phyloP scores from a whole-genome alignment of 1,140 invertebrate genomes.

The Periplaneta americana region DNA sequence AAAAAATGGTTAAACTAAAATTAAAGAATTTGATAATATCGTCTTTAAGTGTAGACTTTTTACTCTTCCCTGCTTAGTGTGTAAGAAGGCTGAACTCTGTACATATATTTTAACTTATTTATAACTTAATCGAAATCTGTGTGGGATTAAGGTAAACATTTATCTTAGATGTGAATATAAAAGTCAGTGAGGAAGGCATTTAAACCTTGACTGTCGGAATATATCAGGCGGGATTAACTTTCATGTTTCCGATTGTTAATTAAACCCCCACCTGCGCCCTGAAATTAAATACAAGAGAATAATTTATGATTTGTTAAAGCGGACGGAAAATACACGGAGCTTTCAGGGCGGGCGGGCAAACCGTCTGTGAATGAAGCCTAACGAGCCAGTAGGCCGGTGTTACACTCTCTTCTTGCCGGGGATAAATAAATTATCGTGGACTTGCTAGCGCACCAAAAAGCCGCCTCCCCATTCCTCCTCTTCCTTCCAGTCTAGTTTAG shows the following conservation, averaged over 20 bases:
- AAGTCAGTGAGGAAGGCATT: background rate
- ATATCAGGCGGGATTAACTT: background rate
- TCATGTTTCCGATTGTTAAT: background rate
- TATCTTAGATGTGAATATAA: too few relatives aligned
- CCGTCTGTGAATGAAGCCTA: background rate
- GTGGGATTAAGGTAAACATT: too few relatives aligned
- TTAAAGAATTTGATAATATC: too few relatives aligned
- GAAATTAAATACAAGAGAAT: background rate
- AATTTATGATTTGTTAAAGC: background rate
- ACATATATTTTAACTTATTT: too few relatives aligned
- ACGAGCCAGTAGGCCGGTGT: background rate
- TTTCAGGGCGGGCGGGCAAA: background rate
- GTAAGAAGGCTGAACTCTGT: too few relatives aligned
- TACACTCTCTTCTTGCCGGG: background rate
- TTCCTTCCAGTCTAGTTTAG: background rate
- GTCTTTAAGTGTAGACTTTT: too few relatives aligned
- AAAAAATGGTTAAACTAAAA: too few relatives aligned
- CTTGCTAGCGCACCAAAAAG: too few relatives aligned
- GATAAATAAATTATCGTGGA: background rate
- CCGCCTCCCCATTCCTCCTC: too few relatives aligned
- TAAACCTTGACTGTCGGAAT: background rate
- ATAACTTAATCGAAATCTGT: too few relatives aligned
- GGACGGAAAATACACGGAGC: background rate
- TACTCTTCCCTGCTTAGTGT: too few relatives aligned
- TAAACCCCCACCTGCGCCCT: background rate